Conservation (phyloP, 2,113 vertebrate species). For the Mobula birostris region DNA sequence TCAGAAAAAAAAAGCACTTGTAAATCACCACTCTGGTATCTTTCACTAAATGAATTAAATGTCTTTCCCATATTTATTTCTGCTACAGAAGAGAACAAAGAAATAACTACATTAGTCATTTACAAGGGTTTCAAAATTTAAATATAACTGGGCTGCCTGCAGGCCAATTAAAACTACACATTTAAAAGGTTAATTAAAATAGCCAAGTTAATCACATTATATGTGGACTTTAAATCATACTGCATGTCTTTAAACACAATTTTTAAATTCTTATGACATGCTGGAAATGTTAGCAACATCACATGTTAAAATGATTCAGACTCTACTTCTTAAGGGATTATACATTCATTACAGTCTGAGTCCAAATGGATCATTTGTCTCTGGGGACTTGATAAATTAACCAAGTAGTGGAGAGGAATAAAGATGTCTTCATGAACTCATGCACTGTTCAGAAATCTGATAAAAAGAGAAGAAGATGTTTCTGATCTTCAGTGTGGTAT, state of each 20-base stretch:
- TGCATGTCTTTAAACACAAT: not conserved
- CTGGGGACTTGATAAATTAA: not conserved
- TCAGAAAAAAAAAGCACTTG: constrained; percentile 6
- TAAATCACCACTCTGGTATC: not conserved
- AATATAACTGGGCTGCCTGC: not conserved
- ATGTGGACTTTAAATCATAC: not conserved
- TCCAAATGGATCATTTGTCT: constrained; percentile 5
- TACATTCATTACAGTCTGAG: not conserved
- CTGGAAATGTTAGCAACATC: not conserved
- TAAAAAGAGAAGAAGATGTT: too few relatives aligned
- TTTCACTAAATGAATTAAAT: constrained; percentile 11
- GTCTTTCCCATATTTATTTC: not conserved
- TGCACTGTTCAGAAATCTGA: too few relatives aligned
- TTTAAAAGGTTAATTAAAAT: not conserved
- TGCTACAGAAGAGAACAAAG: not conserved
- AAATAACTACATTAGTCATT: not conserved
- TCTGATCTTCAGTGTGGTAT: too few relatives aligned
- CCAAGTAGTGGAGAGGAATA: too few relatives aligned
- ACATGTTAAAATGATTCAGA: not conserved
- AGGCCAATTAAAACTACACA: not conserved
- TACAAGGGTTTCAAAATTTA: not conserved
- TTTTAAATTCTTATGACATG: not conserved
- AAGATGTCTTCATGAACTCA: too few relatives aligned
- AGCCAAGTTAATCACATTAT: not conserved
- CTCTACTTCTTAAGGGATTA: not conserved